Evolutionary conservation across 2,888 invertebrate genomes (phyloP).

Genomic region (Ectropis crepuscularia): DNA sequence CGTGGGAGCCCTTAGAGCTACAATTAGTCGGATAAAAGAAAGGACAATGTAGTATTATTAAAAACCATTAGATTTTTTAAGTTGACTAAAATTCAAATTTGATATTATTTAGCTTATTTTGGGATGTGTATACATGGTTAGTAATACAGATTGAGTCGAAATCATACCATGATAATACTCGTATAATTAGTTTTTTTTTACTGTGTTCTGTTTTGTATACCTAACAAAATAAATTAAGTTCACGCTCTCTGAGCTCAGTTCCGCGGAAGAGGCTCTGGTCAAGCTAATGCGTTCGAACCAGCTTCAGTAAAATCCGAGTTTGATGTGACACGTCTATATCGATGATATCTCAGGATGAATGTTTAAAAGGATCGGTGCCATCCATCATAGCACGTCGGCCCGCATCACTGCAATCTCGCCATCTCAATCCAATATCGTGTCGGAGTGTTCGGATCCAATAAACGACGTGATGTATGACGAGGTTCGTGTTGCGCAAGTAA

Average conservation of each 20-base stretch:
- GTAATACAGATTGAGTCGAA: too few species aligned
- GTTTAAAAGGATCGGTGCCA: slow-evolving; percentile 55
- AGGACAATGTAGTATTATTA: too few species aligned
- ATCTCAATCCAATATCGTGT: slow-evolving; percentile 59
- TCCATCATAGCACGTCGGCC: slow-evolving; percentile 59
- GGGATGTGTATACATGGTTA: too few species aligned
- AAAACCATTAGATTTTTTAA: too few species aligned
- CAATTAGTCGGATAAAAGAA: too few species aligned
- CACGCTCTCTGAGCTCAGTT: not conserved
- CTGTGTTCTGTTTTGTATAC: too few species aligned
- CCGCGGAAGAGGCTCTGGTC: not conserved
- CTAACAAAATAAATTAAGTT: too few species aligned
- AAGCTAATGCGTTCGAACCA: not conserved
- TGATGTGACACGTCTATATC: slow-evolving; percentile 13
- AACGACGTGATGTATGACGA: slow-evolving; percentile 33
- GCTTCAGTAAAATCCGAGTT: slow-evolving; percentile 3
- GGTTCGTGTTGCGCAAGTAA: slow-evolving; percentile 20
- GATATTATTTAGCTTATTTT: too few species aligned
- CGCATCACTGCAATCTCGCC: slow-evolving; percentile 60
- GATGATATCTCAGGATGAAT: slow-evolving; percentile 44
- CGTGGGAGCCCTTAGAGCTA: too few species aligned
- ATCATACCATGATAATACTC: too few species aligned
- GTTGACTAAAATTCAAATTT: too few species aligned
- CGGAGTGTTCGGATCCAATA: slow-evolving; percentile 50
- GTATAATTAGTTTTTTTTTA: too few species aligned